These are phyloP conservation scores for Acanthosepion lycidas DNA, from an alignment of 2,888 invertebrate genomes.

Conservation along the genomic window DNA sequence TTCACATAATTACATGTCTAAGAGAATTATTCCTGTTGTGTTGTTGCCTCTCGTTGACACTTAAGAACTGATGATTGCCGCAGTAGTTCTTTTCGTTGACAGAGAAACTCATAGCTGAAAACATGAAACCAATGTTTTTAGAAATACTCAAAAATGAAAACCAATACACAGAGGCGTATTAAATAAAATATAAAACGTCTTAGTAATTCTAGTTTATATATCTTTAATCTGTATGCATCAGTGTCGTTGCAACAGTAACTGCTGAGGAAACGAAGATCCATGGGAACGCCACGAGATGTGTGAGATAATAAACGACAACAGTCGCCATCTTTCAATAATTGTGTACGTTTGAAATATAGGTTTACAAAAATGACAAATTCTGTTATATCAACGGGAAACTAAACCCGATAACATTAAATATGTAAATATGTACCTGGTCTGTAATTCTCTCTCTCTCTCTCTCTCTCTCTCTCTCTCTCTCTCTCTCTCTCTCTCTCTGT, in stretches of 20 bases:
- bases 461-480: too few species aligned
- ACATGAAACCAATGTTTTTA: not conserved
- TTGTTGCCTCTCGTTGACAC: not conserved
- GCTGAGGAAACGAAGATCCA: not conserved
- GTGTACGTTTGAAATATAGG: not conserved
- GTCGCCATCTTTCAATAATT: not conserved
- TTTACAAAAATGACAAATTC: not conserved
- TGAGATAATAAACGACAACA: not conserved
- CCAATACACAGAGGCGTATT: not conserved
- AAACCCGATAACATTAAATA: not conserved
- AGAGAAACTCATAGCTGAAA: not conserved
- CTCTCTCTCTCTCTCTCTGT: too few species aligned
- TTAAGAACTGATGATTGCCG: not conserved
- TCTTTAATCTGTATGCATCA: not conserved
- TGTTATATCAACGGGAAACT: not conserved
- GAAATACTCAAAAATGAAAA: not conserved
- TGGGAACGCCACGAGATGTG: not conserved
- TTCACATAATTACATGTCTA: not conserved
- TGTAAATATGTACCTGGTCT: not conserved
- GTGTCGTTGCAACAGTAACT: not conserved
- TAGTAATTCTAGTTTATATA: not conserved
- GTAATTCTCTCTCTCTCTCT: too few species aligned
- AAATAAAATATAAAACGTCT: not conserved
- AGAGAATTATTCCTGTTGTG: not conserved
- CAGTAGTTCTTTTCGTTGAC: not conserved